Evolutionary conservation across 2,888 invertebrate species (phyloP), one percentile per base, ranked within the genome.

Genomic region (Acronicta psi): DNA sequence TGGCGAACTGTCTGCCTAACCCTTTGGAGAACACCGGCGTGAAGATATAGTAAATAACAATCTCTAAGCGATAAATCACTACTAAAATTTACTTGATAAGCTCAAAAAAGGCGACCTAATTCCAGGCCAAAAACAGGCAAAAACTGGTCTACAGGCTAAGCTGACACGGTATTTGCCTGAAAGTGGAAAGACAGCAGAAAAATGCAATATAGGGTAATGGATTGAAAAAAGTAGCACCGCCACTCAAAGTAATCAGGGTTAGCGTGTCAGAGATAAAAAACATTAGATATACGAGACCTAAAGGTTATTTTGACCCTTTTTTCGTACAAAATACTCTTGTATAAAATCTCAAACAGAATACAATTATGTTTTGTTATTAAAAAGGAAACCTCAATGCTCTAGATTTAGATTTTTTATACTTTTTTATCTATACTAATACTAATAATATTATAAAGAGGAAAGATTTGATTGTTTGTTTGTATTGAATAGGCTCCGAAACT

Each of bases 171-270:
- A 8, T 16, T 31, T 16, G 14, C 0, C 18, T 31, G 14, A 38
- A 46, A 42, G n/a, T 34, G n/a, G 38, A 50, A 34, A 61, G 13
- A 25, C 9, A 16, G 18, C 31, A 37, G 8, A 49, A 69, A 38
- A 46, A 45, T 68, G 69, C 66, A 69, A 69, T 67, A 52, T 43
- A 55, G 36, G 55, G 43, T 79, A 77, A 79, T 78, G 77, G 73
- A 72, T 72, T 67, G 61, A 69, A 76, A 74, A 69, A 64, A 41
- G 38, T 34, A 47, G 4, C 45, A 10, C 40, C 47, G 14, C 38
- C 40, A 50, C 69, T 69, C 53, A 53, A 49, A 56, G 66, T 67
- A 58, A 64, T 67, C 65, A 51, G 31, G 58, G 34, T 31, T 53
- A 50, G 36, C 49, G 42, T 51, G 64, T 47, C 56, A 59, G 44